Percentiles rank a stretch among this genome's conserved stretches.
Conservation (phyloP, 2,113 vertebrate genomes). For the Irena cyanogastra region DNA sequence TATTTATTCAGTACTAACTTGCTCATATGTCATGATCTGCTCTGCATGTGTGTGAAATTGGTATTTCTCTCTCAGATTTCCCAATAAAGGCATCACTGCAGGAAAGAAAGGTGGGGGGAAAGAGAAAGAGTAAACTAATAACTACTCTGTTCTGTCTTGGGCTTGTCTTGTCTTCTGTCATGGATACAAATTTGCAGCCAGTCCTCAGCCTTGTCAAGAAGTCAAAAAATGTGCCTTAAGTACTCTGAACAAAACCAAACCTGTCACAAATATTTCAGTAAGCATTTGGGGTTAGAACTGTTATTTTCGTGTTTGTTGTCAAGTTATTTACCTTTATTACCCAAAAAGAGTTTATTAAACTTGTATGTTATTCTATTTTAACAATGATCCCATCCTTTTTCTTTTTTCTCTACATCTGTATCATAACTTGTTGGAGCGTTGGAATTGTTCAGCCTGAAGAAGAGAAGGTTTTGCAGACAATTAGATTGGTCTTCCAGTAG, state of each 20-base stretch:
- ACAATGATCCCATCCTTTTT: neutral
- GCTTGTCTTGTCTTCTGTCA: neutral
- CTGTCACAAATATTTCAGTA: neutral
- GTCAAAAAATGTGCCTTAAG: neutral
- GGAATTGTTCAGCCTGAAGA: neutral
- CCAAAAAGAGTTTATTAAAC: neutral
- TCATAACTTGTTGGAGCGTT: accelerated
- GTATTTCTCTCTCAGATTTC: neutral
- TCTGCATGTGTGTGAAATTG: neutral
- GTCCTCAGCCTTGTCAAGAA: neutral
- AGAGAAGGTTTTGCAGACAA: neutral
- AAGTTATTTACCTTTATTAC: neutral
- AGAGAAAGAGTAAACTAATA: neutral
- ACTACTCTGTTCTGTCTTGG: neutral
- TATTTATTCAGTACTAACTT: neutral
- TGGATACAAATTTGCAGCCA: neutral
- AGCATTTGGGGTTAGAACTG: neutral
- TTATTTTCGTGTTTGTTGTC: neutral
- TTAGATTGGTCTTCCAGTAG: neutral
- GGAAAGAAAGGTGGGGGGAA: neutral
- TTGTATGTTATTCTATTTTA: neutral
- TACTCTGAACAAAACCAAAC: neutral
- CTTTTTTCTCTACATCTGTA: neutral
- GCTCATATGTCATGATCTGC: neutral
- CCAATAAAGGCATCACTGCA: neutral